These are phyloP conservation scores for Agrochola litura DNA, from an alignment of 2,888 invertebrate genomes.

Conservation along the genomic window DNA sequence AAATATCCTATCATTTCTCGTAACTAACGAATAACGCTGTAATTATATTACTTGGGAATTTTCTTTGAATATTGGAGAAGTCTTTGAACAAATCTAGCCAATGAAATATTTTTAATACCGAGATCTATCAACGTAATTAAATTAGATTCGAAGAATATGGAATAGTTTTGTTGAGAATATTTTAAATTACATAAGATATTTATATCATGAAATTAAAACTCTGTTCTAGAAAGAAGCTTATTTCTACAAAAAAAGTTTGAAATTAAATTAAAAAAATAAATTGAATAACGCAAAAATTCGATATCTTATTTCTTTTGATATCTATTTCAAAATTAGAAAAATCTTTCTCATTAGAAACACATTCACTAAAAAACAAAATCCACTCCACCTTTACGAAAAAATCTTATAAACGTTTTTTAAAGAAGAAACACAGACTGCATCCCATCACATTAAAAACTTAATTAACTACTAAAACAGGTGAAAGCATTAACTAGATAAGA, in stretches of 20 bases:
- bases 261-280: background rate
- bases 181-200: background rate
- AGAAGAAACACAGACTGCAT: slow-evolving; percentile 28
- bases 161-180: slow-evolving; percentile 11
- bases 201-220: background rate
- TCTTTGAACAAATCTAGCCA: background rate
- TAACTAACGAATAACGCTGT: slow-evolving; percentile 63
- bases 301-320: background rate
- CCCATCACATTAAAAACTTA: slow-evolving; percentile 41
- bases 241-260: background rate
- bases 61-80: slow-evolving; percentile 19
- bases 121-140: background rate
- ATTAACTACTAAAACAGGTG: slow-evolving; percentile 39
- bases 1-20: slow-evolving; percentile 77
- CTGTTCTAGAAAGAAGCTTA: background rate
- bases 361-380: background rate
- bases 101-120: background rate
- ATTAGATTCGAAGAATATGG: background rate
- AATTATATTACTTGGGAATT: slow-evolving; percentile 11
- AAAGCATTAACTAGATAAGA: slow-evolving; percentile 40
- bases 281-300: too few relatives aligned
- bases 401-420: background rate
- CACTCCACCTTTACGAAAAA: background rate
- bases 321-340: background rate
- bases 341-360: background rate